Evolutionary conservation across 1,140 invertebrate species (phyloP).

Genomic region (Onthophagus taurus): DNA sequence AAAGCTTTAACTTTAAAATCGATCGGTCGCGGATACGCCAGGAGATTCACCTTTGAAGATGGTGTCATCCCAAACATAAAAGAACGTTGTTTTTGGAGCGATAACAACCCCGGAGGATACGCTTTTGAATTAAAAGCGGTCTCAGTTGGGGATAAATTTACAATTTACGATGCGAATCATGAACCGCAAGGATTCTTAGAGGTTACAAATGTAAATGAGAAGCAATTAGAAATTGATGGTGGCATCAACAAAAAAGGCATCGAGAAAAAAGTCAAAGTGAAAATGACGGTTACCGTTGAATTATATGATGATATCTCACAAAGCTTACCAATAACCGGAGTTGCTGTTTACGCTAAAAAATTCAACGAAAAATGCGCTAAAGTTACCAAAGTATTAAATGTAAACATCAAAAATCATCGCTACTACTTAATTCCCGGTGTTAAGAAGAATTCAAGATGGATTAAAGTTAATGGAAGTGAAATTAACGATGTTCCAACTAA

Average conservation of each 20-base stretch:
- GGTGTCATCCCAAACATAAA: slow-evolving; percentile 53
- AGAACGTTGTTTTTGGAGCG: slow-evolving; percentile 65
- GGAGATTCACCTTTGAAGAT: slow-evolving; percentile 61
- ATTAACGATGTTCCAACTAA: slow-evolving; percentile 56
- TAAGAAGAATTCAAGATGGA: slow-evolving; percentile 47
- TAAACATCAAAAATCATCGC: slow-evolving; percentile 46
- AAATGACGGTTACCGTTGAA: slow-evolving; percentile 53
- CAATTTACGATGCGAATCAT: slow-evolving; percentile 51
- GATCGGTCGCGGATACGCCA: slow-evolving; percentile 64
- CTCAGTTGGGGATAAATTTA: slow-evolving; percentile 58
- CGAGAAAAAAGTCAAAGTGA: slow-evolving; percentile 53
- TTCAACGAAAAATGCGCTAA: slow-evolving; percentile 38
- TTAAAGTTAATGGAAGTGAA: slow-evolving; percentile 47
- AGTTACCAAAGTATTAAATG: slow-evolving; percentile 47
- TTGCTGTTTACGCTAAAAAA: slow-evolving; percentile 45
- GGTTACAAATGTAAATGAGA: slow-evolving; percentile 46
- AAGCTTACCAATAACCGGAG: slow-evolving; percentile 47
- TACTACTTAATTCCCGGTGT: slow-evolving; percentile 54
- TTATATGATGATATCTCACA: slow-evolving; percentile 52
- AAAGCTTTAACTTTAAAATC: slow-evolving; percentile 53
- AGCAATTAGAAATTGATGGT: slow-evolving; percentile 41
- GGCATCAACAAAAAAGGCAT: slow-evolving; percentile 37
- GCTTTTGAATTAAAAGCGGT: slow-evolving; percentile 61
- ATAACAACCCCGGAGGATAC: slow-evolving; percentile 60
- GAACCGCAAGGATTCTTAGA: slow-evolving; percentile 51